Evolutionary conservation across 2,797 vertebrate genomes (phyloP).

Genomic region (Nothura maculosa): DNA sequence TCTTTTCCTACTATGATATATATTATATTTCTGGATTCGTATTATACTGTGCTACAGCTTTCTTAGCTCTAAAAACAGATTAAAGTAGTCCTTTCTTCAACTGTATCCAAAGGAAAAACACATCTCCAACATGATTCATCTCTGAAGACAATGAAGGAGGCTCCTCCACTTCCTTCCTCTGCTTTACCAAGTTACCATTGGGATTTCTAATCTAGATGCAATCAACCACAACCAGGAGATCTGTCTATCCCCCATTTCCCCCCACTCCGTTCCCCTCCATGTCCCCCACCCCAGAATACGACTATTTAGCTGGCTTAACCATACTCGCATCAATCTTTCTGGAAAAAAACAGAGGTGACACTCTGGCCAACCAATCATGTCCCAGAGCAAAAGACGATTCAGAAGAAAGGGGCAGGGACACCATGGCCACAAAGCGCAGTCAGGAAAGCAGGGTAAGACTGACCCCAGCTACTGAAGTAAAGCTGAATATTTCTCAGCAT

Average conservation of each 20-base stretch:
- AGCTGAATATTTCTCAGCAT: too few species aligned
- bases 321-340: background rate
- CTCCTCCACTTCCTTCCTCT: too few species aligned
- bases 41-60: background rate
- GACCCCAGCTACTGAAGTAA: too few species aligned
- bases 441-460: too few species aligned
- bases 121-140: background rate
- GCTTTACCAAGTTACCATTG: background rate
- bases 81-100: background rate
- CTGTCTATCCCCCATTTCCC: too few species aligned
- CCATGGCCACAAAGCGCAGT: too few species aligned
- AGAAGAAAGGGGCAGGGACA: too few species aligned
- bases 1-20: background rate
- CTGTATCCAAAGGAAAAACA: background rate
- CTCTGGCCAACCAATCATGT: too few species aligned
- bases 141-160: too few species aligned
- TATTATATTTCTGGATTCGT: background rate
- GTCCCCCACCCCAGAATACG: background rate
- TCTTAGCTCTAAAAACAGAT: background rate
- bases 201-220: rapidly evolving
- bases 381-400: too few species aligned
- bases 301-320: background rate
- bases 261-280: background rate
- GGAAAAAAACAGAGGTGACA: background rate
- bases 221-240: background rate